phyloP scores from a whole-genome alignment of 2,113 vertebrate species.

The Phaethornis superciliosus region DNA sequence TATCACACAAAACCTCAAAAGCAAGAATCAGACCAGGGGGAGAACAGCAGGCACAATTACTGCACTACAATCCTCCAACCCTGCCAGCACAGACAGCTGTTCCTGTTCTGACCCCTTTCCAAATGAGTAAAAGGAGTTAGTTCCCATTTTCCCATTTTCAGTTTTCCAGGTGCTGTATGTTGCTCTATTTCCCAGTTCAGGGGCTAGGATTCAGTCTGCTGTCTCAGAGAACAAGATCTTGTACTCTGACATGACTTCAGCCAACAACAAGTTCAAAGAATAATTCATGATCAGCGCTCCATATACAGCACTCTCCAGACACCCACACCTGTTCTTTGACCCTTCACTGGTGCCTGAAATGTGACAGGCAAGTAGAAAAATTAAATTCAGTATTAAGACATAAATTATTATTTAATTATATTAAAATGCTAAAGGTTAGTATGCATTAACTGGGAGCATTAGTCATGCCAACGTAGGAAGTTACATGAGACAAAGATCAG shows the following conservation, averaged over 20 bases:
- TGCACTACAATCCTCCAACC: background rate
- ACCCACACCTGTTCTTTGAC: slow-evolving; percentile 12
- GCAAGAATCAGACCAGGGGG: background rate
- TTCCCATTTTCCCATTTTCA: slow-evolving; percentile 17
- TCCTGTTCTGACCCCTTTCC: background rate
- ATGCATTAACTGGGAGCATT: background rate
- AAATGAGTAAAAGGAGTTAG: slow-evolving; percentile 4
- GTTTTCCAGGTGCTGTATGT: background rate
- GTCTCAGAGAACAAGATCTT: background rate
- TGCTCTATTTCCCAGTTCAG: slow-evolving; percentile 37
- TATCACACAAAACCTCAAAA: background rate
- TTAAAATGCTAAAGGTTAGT: slow-evolving; percentile 27
- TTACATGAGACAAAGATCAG: background rate
- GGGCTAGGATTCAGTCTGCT: slow-evolving; percentile 17
- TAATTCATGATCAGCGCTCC: background rate
- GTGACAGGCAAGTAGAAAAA: background rate
- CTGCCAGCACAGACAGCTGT: background rate
- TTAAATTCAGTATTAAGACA: background rate
- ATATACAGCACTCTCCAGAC: background rate
- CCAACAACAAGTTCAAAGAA: background rate
- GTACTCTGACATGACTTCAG: background rate
- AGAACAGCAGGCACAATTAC: background rate
- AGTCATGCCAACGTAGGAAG: background rate
- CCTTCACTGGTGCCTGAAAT: slow-evolving; percentile 6
- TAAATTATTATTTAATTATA: slow-evolving; percentile 16